Percentiles rank a stretch among this genome's conserved stretches.
phyloP scores from a whole-genome alignment of 1,140 invertebrate species.

The Drosophila grimshawi region DNA sequence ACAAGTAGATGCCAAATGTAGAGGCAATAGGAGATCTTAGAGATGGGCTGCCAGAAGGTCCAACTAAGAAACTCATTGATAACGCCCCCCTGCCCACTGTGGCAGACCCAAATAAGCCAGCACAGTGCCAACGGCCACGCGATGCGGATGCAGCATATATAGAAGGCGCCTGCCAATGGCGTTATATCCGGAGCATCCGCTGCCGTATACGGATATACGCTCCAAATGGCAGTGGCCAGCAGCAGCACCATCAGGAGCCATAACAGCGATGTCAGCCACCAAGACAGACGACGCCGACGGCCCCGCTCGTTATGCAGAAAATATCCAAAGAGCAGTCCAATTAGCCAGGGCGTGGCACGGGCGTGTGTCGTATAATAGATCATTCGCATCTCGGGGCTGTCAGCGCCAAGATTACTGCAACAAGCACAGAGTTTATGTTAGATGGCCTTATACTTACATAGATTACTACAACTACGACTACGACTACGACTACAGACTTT shows the following conservation, averaged over 20 bases:
- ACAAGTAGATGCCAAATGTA: conserved; percentile 85
- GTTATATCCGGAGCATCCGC: conserved; percentile 62
- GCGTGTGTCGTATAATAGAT: conserved; percentile 76
- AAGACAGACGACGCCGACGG: conserved; percentile 30
- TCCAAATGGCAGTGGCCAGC: conserved; percentile 66
- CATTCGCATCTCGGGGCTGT: conserved; percentile 59
- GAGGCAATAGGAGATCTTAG: conserved; percentile 85
- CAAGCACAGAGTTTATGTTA: background rate
- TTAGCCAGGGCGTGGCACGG: conserved; percentile 74
- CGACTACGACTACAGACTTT: too few relatives aligned
- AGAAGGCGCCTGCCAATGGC: conserved; percentile 86
- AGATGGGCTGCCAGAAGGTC: conserved; percentile 85
- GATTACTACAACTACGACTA: too few relatives aligned
- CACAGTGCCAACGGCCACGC: conserved; percentile 87
- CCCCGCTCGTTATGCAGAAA: conserved; percentile 55
- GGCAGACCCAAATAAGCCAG: conserved; percentile 90
- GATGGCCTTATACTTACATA: too few relatives aligned
- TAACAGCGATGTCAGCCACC: conserved; percentile 36
- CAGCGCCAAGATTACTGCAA: conserved; percentile 60
- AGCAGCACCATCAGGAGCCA: conserved; percentile 64
- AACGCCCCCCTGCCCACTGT: conserved; percentile 87
- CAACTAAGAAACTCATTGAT: conserved; percentile 85
- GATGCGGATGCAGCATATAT: conserved; percentile 87
- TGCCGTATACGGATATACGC: conserved; percentile 73
- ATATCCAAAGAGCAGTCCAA: conserved; percentile 73